Evolutionary conservation across 2,888 invertebrate species (phyloP), one percentile per base, ranked within the genome.

Genomic region (Coelogynopora nodosa): DNA sequence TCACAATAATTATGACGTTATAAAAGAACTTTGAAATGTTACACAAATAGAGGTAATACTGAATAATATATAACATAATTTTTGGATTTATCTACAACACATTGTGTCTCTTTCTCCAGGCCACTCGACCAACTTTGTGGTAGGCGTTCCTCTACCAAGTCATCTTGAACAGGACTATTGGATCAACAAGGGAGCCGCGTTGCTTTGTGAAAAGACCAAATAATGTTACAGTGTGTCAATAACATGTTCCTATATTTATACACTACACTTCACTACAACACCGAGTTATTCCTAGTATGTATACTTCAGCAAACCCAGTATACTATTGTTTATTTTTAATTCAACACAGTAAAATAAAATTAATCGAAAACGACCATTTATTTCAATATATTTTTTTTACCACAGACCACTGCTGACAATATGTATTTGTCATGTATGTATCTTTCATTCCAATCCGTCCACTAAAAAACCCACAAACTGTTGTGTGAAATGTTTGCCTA

Each of bases 131-230:
- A 92, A 92, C 89, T 92, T 91, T 89, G 91, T 92, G 13, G 91
- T 92, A 0, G 89, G 90, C n/a, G 90, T 91, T 1, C 90, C 91
- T 86, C 89, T 92, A 83, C 91, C 90, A 93, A 95, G 89, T 0
- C 90, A 92, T 26, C 93, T 93, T 88, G 91, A 93, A 0, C 93
- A 95, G 81, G 94, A 94, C 89, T 95, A 94, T 91, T 97, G 97
- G 97, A 95, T 96, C 89, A 94, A 96, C 81, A 95, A 95, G 89
- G 97, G 96, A 88, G 95, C 96, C 0, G 97, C 97, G 0, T 93
- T 96, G 0, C 93, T 97, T 26, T 95, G 96, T 67, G 87, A 87
- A 67, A 87, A 87, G 13, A 30, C 84, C 67, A 87, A 86, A 74
- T 74, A 74, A 18, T 49, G n/a, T n/a, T n/a, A n/a, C n/a, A n/a